These are phyloP conservation scores for Planococcus citri DNA, from an alignment of 1,140 invertebrate genomes.

Conservation along the genomic window DNA sequence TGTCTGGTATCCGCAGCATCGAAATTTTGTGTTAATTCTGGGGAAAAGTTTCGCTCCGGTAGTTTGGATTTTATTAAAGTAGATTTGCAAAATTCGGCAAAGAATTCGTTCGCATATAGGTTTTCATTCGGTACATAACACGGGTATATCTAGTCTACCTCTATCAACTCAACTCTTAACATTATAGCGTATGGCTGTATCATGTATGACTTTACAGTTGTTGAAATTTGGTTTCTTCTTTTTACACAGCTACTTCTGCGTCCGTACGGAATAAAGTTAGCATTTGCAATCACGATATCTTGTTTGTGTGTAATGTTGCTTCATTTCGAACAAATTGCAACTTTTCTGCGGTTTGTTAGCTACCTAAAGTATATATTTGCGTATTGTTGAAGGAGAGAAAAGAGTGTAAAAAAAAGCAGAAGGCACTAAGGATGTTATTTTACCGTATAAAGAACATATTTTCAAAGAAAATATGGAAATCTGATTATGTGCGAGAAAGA, in stretches of 20 bases:
- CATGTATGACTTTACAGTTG: not conserved
- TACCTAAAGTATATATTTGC: not conserved
- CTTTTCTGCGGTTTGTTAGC: not conserved
- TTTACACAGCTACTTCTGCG: not conserved
- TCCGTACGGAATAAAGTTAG: not conserved
- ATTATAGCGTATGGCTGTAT: too few species aligned
- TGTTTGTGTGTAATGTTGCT: not conserved
- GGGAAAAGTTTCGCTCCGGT: not conserved
- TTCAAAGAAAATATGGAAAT: not conserved
- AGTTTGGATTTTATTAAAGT: not conserved
- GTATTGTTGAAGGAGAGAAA: not conserved
- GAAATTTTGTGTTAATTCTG: not conserved
- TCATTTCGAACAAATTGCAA: not conserved
- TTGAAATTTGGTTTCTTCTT: not conserved
- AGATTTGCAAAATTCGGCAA: not conserved
- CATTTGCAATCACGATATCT: not conserved
- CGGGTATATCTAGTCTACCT: not conserved
- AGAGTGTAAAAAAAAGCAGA: not conserved
- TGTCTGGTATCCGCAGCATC: not conserved
- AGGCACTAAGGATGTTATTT: slow-evolving; percentile 6
- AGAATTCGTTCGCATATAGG: not conserved
- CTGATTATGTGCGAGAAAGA: not conserved
- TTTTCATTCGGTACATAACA: not conserved
- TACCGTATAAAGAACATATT: not conserved
- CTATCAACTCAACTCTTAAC: too few species aligned